These are phyloP conservation scores for Tokudaia tokunoshimensis DNA, from an alignment of 2,797 vertebrate genomes.

Conservation along the genomic window DNA sequence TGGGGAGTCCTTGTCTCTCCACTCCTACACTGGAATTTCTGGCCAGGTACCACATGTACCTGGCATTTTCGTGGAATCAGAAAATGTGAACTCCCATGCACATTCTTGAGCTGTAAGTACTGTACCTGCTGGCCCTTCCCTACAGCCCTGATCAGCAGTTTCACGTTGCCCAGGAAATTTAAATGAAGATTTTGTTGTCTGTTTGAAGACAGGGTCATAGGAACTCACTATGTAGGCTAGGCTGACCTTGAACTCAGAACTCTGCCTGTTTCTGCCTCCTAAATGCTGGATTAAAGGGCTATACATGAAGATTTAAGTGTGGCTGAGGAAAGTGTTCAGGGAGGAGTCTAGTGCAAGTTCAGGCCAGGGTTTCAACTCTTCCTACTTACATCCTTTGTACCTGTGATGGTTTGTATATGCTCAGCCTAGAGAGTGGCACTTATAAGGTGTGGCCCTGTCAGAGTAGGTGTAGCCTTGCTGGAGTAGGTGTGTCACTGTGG, in stretches of 20 bases:
- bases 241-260: background rate
- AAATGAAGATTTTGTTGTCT: background rate
- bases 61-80: no score
- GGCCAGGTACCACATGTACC: background rate
- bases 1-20: background rate
- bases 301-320: background rate
- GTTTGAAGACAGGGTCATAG: background rate
- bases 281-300: background rate
- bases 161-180: background rate
- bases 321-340: background rate
- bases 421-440: no score
- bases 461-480: no score
- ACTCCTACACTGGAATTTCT: no score
- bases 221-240: background rate
- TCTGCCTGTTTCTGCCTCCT: background rate
- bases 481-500: no score
- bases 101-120: background rate
- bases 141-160: no score
- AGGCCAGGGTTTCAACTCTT: background rate
- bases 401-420: no score
- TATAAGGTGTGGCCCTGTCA: no score
- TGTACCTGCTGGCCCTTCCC: background rate
- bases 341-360: background rate
- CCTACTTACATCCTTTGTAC: background rate
- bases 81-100: no score